A percentile compares a stretch with the other conserved stretches of the same genome.
Evolutionary conservation across 2,888 invertebrate genomes (phyloP).

Genomic region (Drosophila colorata): DNA sequence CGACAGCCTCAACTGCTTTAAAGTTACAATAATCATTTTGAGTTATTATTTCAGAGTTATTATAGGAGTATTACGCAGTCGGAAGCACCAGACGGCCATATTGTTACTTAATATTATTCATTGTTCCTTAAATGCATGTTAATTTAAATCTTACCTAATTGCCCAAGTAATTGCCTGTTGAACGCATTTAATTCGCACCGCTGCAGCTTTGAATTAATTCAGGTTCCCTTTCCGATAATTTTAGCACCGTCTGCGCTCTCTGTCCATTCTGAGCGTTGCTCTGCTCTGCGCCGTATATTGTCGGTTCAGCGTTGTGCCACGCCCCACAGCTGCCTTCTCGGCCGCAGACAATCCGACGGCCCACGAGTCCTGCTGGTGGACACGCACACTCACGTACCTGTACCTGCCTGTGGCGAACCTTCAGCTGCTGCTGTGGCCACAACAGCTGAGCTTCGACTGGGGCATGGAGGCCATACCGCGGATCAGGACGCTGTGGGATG

Average conservation of each 20-base stretch:
- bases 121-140: not conserved
- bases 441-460: slow-evolving; percentile 98
- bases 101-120: not conserved
- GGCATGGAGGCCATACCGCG: slow-evolving; percentile 98
- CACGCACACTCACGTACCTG: slow-evolving; percentile 94
- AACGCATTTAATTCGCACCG: too few species aligned
- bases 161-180: too few species aligned
- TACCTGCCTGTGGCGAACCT: slow-evolving; percentile 97
- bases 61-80: too few species aligned
- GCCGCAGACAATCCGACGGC: slow-evolving; percentile 98
- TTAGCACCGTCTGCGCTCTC: slow-evolving; percentile 90
- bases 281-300: slow-evolving; percentile 89
- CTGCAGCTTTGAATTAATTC: not conserved
- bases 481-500: slow-evolving; percentile 91
- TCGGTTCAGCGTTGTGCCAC: slow-evolving; percentile 92
- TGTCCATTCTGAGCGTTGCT: slow-evolving; percentile 89
- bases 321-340: slow-evolving; percentile 91
- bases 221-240: slow-evolving; percentile 82
- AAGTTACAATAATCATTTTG: too few species aligned
- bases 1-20: too few species aligned
- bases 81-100: too few species aligned
- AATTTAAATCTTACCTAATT: too few species aligned
- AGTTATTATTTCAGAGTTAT: not conserved
- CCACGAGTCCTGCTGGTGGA: slow-evolving; percentile 90
- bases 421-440: slow-evolving; percentile 93